Evolutionary conservation across 2,797 vertebrate species (phyloP).

Genomic region (Esox lucius): DNA sequence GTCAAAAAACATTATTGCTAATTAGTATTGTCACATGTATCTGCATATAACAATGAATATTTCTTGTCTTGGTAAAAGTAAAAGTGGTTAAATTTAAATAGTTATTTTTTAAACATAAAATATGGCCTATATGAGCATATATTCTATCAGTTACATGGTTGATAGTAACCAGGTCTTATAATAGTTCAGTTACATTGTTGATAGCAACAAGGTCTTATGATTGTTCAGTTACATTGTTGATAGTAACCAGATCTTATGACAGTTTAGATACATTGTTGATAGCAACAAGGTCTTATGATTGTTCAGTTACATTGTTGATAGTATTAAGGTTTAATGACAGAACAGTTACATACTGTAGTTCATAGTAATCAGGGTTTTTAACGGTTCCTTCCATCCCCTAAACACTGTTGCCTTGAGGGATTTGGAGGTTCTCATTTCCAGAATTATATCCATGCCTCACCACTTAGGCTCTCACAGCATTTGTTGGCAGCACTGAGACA

Average conservation of each 20-base stretch:
- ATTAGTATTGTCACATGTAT: no score
- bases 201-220: no score
- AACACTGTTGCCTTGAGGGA: not conserved
- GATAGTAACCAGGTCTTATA: not conserved
- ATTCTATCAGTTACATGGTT: constrained; percentile 1
- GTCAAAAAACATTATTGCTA: no score
- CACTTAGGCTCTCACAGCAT: not conserved
- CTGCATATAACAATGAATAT: no score
- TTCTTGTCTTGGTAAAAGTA: no score
- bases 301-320: no score
- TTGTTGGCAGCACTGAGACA: constrained; percentile 5
- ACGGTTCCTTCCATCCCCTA: no score
- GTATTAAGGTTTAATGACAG: no score
- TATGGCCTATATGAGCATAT: not conserved
- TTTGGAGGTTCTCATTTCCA: not conserved
- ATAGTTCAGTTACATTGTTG: not conserved
- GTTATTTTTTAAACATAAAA: not conserved
- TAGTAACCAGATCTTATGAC: not conserved
- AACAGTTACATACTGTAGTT: no score
- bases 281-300: no score
- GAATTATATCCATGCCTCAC: not conserved
- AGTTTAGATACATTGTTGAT: not conserved
- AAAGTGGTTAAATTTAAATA: no score
- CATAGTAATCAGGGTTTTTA: no score
- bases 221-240: not conserved